Conservation (phyloP, 2,888 invertebrate species). For the Drosophila trichaetosa region DNA sequence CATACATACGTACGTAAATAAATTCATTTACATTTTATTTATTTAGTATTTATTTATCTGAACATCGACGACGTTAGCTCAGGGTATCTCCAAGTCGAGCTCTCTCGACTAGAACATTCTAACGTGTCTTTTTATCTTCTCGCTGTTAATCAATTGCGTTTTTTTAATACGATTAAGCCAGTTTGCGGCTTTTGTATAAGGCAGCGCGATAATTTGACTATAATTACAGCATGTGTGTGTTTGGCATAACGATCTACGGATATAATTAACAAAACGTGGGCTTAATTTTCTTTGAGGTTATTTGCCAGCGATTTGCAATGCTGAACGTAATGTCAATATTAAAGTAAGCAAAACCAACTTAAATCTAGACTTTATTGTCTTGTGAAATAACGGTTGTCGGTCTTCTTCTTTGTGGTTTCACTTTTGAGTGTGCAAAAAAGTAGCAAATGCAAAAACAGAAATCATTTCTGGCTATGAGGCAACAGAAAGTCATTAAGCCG, state of each 20-base stretch:
- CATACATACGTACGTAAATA: not conserved
- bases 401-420: not conserved
- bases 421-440: not conserved
- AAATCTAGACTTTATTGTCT: not conserved
- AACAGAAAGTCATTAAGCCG: slow-evolving; percentile 4
- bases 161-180: slow-evolving; percentile 65
- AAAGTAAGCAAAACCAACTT: not conserved
- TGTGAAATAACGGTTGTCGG: not conserved
- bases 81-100: not conserved
- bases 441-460: not conserved
- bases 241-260: slow-evolving; percentile 36
- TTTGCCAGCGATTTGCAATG: not conserved
- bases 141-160: slow-evolving; percentile 48
- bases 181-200: slow-evolving; percentile 51
- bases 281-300: slow-evolving; percentile 2
- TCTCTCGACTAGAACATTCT: not conserved
- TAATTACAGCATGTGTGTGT: slow-evolving; percentile 61
- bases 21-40: no score
- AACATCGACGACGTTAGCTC: not conserved
- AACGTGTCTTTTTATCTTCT: not conserved
- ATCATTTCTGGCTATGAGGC: slow-evolving; percentile 11
- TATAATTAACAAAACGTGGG: slow-evolving; percentile 16
- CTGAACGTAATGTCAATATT: not conserved
- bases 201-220: slow-evolving; percentile 68
- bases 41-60: not conserved